A percentile compares a stretch with the other conserved stretches of the same genome.
These are phyloP conservation scores for Sturnira hondurensis DNA, from an alignment of 2,113 vertebrate species.

Conservation along the genomic window DNA sequence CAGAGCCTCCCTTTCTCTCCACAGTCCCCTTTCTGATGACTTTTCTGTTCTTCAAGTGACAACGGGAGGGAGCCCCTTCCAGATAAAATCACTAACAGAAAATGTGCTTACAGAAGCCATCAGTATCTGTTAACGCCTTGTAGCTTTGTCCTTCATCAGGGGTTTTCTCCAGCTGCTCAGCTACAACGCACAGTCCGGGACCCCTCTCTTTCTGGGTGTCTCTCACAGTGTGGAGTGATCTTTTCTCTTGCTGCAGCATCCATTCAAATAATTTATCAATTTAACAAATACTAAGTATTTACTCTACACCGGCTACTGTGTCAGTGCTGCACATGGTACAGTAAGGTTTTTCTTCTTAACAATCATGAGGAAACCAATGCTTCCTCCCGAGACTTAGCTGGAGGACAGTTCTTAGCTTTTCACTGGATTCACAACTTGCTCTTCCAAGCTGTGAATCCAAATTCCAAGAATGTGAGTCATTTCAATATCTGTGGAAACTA, in stretches of 20 bases:
- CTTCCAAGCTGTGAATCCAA: background rate
- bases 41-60: slow-evolving; percentile 35
- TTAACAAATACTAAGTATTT: background rate
- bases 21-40: background rate
- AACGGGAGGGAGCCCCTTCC: background rate
- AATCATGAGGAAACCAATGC: background rate
- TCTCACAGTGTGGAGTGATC: background rate
- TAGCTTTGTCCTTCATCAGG: background rate
- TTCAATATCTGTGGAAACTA: background rate
- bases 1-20: background rate
- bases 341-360: background rate
- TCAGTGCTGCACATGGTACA: background rate
- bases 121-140: background rate
- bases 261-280: background rate
- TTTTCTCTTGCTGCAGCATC: background rate
- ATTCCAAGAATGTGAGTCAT: background rate
- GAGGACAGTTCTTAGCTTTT: background rate
- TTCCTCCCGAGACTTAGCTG: background rate
- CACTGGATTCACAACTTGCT: background rate
- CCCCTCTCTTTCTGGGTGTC: background rate
- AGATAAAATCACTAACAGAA: slow-evolving; percentile 30
- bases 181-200: background rate
- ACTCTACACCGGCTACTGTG: background rate
- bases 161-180: background rate
- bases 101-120: background rate